Evolutionary conservation across 2,113 vertebrate species (phyloP).

Genomic region (Halichoeres trimaculatus): DNA sequence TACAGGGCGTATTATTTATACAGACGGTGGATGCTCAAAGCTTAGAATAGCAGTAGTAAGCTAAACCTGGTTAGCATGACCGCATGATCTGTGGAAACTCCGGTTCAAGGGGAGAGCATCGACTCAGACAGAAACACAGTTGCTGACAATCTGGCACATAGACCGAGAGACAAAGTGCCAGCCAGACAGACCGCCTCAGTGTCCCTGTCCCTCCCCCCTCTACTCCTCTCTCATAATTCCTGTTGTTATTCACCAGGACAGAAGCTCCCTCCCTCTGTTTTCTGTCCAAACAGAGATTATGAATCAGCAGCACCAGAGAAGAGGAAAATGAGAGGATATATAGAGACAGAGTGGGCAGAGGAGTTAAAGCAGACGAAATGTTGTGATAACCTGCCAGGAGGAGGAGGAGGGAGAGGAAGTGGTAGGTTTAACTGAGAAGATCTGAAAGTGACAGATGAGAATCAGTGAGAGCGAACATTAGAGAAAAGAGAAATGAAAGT

Average conservation of each 20-base stretch:
- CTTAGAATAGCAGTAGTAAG: constrained; percentile 50
- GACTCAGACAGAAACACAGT: constrained; percentile 64
- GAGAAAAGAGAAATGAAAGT: neutral
- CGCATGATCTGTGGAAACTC: constrained; percentile 57
- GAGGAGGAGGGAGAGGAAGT: constrained; percentile 26
- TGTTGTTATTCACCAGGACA: constrained; percentile 68
- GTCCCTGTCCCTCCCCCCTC: constrained; percentile 17
- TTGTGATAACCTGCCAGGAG: constrained; percentile 23
- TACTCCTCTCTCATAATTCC: constrained; percentile 22
- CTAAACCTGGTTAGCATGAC: constrained; percentile 49
- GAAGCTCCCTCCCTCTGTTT: constrained; percentile 64
- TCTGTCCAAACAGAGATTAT: constrained; percentile 62
- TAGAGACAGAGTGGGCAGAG: constrained; percentile 27
- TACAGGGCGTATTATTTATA: constrained; percentile 33
- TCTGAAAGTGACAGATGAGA: constrained; percentile 40
- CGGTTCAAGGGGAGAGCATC: constrained; percentile 46
- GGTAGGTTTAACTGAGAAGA: constrained; percentile 4
- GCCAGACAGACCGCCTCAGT: constrained; percentile 58
- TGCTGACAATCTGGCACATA: constrained; percentile 61
- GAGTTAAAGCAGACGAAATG: constrained; percentile 20
- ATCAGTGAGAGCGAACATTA: neutral
- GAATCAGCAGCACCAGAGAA: constrained; percentile 47
- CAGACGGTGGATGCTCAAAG: constrained; percentile 28
- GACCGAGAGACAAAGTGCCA: constrained; percentile 43
- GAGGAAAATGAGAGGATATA: constrained; percentile 20